Evolutionary conservation across 2,888 invertebrate species (phyloP), one percentile per base, ranked within the genome.

Genomic region (Agrochola lota): DNA sequence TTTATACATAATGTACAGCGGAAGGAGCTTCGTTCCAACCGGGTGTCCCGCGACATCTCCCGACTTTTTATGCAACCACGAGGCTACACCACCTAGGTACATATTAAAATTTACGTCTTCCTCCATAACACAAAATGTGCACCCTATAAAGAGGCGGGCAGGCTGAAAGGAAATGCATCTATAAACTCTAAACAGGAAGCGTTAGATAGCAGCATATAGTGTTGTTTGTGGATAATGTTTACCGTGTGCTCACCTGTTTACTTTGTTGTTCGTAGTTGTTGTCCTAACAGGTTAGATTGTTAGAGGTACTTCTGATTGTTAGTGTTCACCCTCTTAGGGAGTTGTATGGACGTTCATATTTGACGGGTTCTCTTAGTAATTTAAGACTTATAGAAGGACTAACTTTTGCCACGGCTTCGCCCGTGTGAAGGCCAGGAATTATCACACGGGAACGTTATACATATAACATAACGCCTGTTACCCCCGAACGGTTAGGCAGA

Each of bases 101-200:
- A 60, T 30, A 30, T 30, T 30, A 30, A 60, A 43, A 73, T 74
- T 79, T 49, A 80, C 64, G 30, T 68, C 60, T 76, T 77, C 68
- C 64, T 78, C 76, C 15, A 23, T 43, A 71, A 66, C 60, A 81
- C 81, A 77, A 23, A 57, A 86, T 72, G 73, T 78, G 60, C 60
- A 78, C 4, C 74, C 26, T 72, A 78, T 80, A 77, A 78, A 77
- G 68, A 23, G 74, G 57, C 15, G 49, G 35, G 57, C 23, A 46
- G 71, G 46, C n/a, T 74, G 63, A 81, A 59, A 89, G 91, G 92
- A 91, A 91, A 81, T 85, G 71, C 83, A 80, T 88, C 84, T 84
- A 85, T 87, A 88, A 90, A 88, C 89, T 90, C 81, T 79, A 69
- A 71, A 59, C 77, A 78, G 92, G 92, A 91, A 89, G 83, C 71